Evolutionary conservation across 2,888 invertebrate genomes (phyloP), one percentile per base, ranked within the genome.

Genomic region (Cosmopolites sordidus): DNA sequence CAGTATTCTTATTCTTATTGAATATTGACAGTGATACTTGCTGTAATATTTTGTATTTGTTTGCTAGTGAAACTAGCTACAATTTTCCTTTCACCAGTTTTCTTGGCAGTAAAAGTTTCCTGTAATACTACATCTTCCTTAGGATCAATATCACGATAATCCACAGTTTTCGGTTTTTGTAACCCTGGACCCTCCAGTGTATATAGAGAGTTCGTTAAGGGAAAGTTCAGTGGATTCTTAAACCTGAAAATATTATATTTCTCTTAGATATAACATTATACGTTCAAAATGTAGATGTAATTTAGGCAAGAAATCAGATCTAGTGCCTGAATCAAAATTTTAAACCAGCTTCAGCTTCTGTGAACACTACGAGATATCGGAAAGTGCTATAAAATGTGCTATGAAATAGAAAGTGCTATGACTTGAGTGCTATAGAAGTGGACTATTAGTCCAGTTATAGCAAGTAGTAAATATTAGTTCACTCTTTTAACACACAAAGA

Each of bases 121-220:
- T 80, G 74, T 0, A 79, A 78, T 16, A 71, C 74, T 2, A 86
- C 73, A 0, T 75, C 64, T 33, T 76, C 81, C 15, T 76, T 75
- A 0, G 86, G 79, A 4, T 69, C 75, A 0, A 81, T 79, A 60
- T 84, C 80, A 16, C 77, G 74, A 43, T 80, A 79, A 0, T 77
- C 69, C 9, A 87, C 53, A 86, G 84, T 60, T 88, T 75, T 40
- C 82, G 79, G 69, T 89, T 83, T 66, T 80, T 80, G 79, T 5
- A 85, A 70, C 40, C 87, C 86, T 6, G 83, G 79, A 17, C 87
- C 87, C 74, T 87, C 87, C 51, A 87, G 78, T 1, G 81, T 82
- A 68, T 86, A 83, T 66, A 77, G 78, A 67, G 89, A 87, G 6
- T 80, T 76, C 0, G 85, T 84, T 42, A 91, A 73, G 0, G 69